Evolutionary conservation across 2,797 vertebrate species (phyloP), one percentile per base, ranked within the genome.

Genomic region (Sebastiscus tertius): DNA sequence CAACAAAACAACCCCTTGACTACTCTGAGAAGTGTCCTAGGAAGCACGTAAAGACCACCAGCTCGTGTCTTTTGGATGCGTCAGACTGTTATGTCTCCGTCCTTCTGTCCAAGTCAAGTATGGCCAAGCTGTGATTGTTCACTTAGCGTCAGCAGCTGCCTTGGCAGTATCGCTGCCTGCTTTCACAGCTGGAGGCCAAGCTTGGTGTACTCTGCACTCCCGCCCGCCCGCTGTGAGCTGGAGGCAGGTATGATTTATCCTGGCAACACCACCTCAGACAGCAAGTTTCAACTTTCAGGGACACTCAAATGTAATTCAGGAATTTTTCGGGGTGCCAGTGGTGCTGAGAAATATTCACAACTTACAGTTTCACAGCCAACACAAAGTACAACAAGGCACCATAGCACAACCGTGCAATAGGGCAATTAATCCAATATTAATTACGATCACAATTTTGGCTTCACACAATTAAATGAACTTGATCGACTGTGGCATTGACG

Each of bases 131-230:
- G 82, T 86, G 87, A 92, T 94, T 89, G 91, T 94, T 90, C 91
- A 89, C 87, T 92, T 90, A 92, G 90, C 16, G 54, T 89, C 87
- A 78, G 87, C 85, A 90, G 90, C 92, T 90, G 83, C 90, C 94
- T 93, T 81, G 90, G 85, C 85, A 72, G 72, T 80, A 85, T 90
- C 68, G 4, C 90, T 90, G 92, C 83, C 91, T 86, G 88, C 79
- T 86, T 75, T 90, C 93, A 81, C 84, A 90, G 90, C 93, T 93
- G 93, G 87, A 94, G 75, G 83, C 88, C 88, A 70, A 92, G 91
- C 92, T 91, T 84, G 80, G 93, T 93, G 90, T 92, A 81, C 91
- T 93, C 86, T 88, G 87, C 90, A 49, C 80, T 77, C 67, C 74
- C 66, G 76, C 55, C 79, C 86, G 69, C 91, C 88, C 81, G 88